Evolutionary conservation across 2,113 vertebrate genomes (phyloP).

Genomic region (Phocoena sinus): DNA sequence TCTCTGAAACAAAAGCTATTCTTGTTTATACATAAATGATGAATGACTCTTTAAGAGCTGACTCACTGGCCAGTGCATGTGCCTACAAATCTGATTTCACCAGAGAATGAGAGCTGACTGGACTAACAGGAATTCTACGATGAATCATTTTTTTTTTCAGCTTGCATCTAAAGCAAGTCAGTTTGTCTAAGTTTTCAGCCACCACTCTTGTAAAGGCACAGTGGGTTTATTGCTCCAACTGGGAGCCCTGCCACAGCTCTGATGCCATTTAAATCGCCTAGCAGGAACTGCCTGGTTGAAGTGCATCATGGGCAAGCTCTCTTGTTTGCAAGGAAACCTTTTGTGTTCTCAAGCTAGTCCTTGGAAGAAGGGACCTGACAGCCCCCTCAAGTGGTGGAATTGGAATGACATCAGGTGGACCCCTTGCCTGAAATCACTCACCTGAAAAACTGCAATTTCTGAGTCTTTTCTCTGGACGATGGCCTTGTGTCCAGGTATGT

Average conservation of each 20-base stretch:
- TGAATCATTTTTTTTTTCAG: constrained; percentile 41
- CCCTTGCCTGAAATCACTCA: background rate
- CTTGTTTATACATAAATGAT: constrained; percentile 52
- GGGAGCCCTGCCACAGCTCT: background rate
- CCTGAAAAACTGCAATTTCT: background rate
- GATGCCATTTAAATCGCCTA: background rate
- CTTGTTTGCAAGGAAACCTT: background rate
- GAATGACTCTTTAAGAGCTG: constrained; percentile 66
- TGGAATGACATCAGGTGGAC: background rate
- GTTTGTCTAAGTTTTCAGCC: background rate
- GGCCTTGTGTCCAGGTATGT: background rate
- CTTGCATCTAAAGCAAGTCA: constrained; percentile 30
- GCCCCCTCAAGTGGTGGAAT: background rate
- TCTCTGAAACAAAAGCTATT: constrained; percentile 58
- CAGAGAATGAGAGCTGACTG: constrained; percentile 45
- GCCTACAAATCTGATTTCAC: constrained; percentile 63
- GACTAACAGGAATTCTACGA: constrained; percentile 40
- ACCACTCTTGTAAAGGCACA: constrained; percentile 33
- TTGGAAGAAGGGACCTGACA: background rate
- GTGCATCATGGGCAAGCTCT: background rate
- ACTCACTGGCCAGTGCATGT: constrained; percentile 65
- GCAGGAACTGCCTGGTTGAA: background rate
- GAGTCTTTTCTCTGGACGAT: background rate
- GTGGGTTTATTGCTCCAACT: background rate
- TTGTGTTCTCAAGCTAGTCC: background rate